These are phyloP conservation scores for Diacarnus erythraeanus DNA, from an alignment of 37 sponge, comb jelly and placozoan species.

Conservation along the genomic window DNA sequence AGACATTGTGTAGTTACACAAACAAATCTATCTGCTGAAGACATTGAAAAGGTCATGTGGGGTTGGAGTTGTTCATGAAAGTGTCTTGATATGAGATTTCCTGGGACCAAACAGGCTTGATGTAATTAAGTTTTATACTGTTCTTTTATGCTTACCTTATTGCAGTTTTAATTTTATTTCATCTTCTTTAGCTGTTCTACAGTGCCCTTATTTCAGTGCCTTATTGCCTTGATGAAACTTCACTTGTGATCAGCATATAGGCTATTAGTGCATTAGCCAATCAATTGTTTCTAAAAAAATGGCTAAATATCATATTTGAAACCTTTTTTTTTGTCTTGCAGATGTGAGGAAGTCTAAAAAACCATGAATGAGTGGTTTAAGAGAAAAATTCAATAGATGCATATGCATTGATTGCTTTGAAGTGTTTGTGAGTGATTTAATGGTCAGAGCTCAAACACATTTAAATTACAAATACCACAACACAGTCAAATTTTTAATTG, in stretches of 20 bases:
- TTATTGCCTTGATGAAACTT: neutral
- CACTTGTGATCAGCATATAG: constrained; percentile 34
- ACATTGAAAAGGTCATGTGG: neutral
- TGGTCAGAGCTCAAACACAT: constrained; percentile 26
- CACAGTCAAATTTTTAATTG: too few species aligned
- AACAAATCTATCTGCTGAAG: neutral
- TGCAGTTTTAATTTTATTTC: neutral
- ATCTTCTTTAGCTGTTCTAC: neutral
- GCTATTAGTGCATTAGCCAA: constrained; percentile 36
- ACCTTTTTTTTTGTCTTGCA: constrained; percentile 27
- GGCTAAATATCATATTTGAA: constrained; percentile 28
- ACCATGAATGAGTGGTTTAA: constrained; percentile 55
- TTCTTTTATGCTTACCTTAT: neutral
- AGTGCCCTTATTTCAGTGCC: neutral
- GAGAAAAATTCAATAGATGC: constrained; percentile 35
- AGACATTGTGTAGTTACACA: neutral
- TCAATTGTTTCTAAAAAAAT: constrained; percentile 46
- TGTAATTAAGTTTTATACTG: neutral
- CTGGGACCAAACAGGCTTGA: neutral
- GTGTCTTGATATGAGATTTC: neutral
- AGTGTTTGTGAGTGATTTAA: constrained; percentile 39
- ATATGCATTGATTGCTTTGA: constrained; percentile 51
- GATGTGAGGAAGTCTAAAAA: constrained; percentile 22
- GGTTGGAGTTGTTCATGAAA: neutral
- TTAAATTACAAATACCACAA: too few species aligned